These are phyloP conservation scores for Fregata magnificens DNA, from an alignment of 2,113 vertebrate species.

Conservation along the genomic window DNA sequence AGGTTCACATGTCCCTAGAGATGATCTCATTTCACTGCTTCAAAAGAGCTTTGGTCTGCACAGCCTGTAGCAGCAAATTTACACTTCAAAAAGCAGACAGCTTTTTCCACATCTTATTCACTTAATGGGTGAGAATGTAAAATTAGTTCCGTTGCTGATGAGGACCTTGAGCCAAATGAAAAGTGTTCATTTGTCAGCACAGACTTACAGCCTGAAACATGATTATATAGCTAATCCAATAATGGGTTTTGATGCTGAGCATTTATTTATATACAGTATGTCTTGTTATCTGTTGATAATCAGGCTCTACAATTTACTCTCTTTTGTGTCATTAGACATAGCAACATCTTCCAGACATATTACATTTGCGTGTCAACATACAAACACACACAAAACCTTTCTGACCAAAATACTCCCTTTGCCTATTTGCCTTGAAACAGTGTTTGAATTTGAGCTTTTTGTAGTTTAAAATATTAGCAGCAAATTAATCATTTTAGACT, in stretches of 20 bases:
- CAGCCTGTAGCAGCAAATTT: constrained; percentile 86
- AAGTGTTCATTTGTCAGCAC: constrained; percentile 89
- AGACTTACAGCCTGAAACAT: constrained; percentile 84
- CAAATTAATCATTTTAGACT: constrained; percentile 44
- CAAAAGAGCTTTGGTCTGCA: constrained; percentile 87
- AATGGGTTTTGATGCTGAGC: constrained; percentile 83
- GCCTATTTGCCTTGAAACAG: constrained; percentile 24
- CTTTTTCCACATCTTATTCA: constrained; percentile 88
- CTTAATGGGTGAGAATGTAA: constrained; percentile 88
- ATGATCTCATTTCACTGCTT: constrained; percentile 86
- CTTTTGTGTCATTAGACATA: constrained; percentile 79
- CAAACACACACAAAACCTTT: constrained; percentile 66
- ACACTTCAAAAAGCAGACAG: constrained; percentile 87
- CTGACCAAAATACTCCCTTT: constrained; percentile 64
- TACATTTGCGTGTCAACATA: constrained; percentile 73
- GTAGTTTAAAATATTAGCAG: constrained; percentile 57
- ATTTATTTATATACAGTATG: constrained; percentile 85
- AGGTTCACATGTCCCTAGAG: constrained; percentile 81
- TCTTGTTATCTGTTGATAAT: constrained; percentile 86
- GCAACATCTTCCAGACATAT: constrained; percentile 75
- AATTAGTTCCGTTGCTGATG: constrained; percentile 87
- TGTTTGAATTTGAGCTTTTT: constrained; percentile 30
- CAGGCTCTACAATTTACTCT: constrained; percentile 82
- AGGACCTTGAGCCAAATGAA: constrained; percentile 87
- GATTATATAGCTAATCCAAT: constrained; percentile 88